Percentiles rank a stretch among this genome's conserved stretches.
Evolutionary conservation across 2,797 vertebrate genomes (phyloP).

Genomic region (Luscinia luscinia): DNA sequence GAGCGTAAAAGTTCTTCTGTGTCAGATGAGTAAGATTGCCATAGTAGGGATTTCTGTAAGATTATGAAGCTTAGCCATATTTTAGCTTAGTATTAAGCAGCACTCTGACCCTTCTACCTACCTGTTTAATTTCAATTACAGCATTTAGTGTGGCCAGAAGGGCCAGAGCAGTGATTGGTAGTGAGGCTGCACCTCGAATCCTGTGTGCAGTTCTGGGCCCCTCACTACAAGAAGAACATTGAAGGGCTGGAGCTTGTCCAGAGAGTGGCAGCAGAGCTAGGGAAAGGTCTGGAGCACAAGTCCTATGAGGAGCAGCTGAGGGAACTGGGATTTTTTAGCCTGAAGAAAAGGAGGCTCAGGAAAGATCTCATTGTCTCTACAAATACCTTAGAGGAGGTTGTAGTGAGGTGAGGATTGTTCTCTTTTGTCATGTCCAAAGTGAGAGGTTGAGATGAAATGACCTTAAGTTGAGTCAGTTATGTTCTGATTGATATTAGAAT

Average conservation of each 20-base stretch:
- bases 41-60: neutral
- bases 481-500: neutral
- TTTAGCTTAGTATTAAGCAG: neutral
- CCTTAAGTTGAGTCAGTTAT: neutral
- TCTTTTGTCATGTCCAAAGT: neutral
- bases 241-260: accelerated
- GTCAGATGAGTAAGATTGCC: neutral
- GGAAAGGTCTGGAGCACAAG: neutral
- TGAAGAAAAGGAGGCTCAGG: neutral
- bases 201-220: neutral
- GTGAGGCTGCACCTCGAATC: neutral
- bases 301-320: neutral
- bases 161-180: neutral
- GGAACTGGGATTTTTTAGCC: neutral
- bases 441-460: neutral
- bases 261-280: accelerated
- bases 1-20: neutral
- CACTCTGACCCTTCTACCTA: neutral
- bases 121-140: neutral
- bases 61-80: neutral
- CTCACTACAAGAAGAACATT: neutral
- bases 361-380: neutral
- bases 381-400: neutral
- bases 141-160: neutral
- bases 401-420: neutral